Evolutionary conservation across 2,888 invertebrate species (phyloP).

Genomic region (Chymomyza caudatula): DNA sequence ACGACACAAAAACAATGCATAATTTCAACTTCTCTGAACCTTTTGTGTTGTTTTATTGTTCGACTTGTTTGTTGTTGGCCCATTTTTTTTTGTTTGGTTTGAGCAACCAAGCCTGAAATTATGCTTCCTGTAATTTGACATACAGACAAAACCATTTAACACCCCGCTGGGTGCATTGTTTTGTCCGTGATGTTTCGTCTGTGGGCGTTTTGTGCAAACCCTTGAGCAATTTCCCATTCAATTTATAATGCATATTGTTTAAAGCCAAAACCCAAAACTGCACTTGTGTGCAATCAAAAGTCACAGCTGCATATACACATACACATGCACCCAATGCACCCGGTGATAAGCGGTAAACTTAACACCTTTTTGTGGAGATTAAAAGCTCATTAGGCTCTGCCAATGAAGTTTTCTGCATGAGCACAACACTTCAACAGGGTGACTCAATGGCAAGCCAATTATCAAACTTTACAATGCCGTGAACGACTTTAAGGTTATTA

Average conservation of each 20-base stretch:
- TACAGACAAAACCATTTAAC: slow-evolving; percentile 70
- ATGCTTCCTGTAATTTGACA: slow-evolving; percentile 69
- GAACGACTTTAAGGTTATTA: neutral
- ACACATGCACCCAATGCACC: neutral
- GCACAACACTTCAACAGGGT: neutral
- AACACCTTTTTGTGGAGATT: slow-evolving; percentile 53
- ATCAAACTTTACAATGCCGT: neutral
- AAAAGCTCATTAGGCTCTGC: slow-evolving; percentile 55
- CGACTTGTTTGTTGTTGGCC: neutral
- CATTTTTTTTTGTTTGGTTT: slow-evolving; percentile 1
- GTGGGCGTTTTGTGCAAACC: neutral
- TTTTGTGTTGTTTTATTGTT: slow-evolving; percentile 32
- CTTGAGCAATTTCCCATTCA: slow-evolving; percentile 26
- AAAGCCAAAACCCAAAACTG: neutral
- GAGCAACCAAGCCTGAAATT: slow-evolving; percentile 66
- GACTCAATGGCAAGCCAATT: neutral
- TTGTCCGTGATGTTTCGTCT: slow-evolving; percentile 1
- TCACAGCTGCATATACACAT: neutral
- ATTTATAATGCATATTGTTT: slow-evolving; percentile 45
- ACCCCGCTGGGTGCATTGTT: slow-evolving; percentile 65
- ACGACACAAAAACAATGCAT: slow-evolving; percentile 37
- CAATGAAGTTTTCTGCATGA: neutral
- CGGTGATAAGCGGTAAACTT: slow-evolving; percentile 32
- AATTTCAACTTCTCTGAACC: slow-evolving; percentile 40
- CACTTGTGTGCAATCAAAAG: neutral